A percentile compares a stretch with the other conserved stretches of the same genome.
Evolutionary conservation across 2,888 invertebrate species (phyloP).

Genomic region (Ametastegia equiseti): DNA sequence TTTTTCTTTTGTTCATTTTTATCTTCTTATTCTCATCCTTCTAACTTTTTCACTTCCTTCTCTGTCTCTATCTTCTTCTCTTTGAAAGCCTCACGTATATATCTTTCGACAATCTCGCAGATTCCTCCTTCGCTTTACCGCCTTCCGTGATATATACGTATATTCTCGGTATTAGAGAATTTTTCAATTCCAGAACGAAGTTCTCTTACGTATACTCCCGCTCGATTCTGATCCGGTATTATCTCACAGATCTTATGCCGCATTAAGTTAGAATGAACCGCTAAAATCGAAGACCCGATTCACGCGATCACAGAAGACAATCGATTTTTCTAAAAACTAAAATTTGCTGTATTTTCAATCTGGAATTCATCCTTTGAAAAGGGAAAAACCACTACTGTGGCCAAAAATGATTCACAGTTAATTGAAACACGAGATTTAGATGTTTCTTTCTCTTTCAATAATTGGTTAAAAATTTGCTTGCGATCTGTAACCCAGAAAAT

Average conservation of each 20-base stretch:
- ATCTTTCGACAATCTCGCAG: constrained; percentile 15
- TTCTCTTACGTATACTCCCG: neutral
- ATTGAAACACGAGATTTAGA: neutral
- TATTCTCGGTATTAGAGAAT: neutral
- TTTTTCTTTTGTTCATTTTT: constrained; percentile 50
- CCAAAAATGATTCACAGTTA: neutral
- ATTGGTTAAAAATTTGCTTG: neutral
- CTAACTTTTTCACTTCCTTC: constrained; percentile 41
- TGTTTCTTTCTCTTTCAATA: neutral
- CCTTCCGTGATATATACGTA: constrained; percentile 4
- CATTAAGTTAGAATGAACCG: neutral
- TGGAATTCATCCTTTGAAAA: neutral
- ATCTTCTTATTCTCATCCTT: constrained; percentile 33
- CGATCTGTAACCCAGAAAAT: neutral
- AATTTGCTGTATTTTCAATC: neutral
- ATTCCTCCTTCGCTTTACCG: constrained; percentile 2
- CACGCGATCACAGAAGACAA: neutral
- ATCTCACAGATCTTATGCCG: neutral
- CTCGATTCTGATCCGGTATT: constrained; percentile 11
- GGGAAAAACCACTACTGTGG: neutral
- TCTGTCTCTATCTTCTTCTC: constrained; percentile 52
- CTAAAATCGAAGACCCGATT: neutral
- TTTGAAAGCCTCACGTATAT: neutral
- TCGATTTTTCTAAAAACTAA: neutral
- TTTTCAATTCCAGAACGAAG: neutral